Conservation (phyloP, 2,797 vertebrate species). For the Etheostoma perlongum region DNA sequence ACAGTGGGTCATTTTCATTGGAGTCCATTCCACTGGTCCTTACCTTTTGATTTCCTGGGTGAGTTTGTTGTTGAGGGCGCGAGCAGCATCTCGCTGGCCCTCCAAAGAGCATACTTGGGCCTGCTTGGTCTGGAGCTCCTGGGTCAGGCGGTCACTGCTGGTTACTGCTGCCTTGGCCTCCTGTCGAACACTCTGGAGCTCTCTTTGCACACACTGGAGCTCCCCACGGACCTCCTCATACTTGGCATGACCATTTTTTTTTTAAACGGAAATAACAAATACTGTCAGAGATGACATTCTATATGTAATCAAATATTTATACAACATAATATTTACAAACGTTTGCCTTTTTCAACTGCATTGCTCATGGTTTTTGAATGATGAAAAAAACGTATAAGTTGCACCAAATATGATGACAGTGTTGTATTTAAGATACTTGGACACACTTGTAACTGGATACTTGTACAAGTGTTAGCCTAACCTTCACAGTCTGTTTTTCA, state of each 20-base stretch:
- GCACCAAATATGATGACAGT: background rate
- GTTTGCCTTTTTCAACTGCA: background rate
- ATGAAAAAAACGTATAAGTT: background rate
- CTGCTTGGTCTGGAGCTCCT: conserved; percentile 85
- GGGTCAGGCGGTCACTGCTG: conserved; percentile 75
- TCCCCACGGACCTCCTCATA: conserved; percentile 83
- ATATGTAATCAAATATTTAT: background rate
- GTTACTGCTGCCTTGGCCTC: conserved; percentile 63
- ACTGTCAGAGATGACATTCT: background rate
- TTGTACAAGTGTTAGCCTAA: conserved; percentile 27
- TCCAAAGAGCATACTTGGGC: conserved; percentile 85
- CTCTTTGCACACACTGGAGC: conserved; percentile 75
- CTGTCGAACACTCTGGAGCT: conserved; percentile 79
- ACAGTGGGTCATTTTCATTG: background rate
- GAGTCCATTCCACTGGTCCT: conserved; percentile 19
- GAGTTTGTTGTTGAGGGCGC: conserved; percentile 73
- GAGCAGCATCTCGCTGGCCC: conserved; percentile 83
- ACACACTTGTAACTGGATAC: too few species aligned
- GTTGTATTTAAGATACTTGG: background rate
- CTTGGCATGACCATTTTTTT: conserved; percentile 39
- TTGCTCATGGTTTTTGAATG: background rate
- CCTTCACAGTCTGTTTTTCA: conserved; percentile 85
- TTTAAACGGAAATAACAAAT: background rate
- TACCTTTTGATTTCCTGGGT: conserved; percentile 84
- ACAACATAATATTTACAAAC: background rate